Conservation (phyloP, 2,797 vertebrate species). For the Aplochiton taeniatus region DNA sequence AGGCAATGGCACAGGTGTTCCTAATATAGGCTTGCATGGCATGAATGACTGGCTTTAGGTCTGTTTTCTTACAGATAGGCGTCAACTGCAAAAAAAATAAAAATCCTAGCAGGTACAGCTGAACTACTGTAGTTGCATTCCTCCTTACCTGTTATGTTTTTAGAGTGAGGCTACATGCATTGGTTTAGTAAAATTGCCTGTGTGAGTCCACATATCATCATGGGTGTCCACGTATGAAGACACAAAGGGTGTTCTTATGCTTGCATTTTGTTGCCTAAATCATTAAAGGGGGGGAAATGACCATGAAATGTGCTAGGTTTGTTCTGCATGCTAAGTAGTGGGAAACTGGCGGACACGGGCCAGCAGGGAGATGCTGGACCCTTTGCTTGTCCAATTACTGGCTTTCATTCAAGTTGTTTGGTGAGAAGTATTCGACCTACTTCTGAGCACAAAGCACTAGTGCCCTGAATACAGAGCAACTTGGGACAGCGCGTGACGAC, state of each 20-base stretch:
- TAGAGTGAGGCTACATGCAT: not conserved
- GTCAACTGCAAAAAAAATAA: constrained; percentile 27
- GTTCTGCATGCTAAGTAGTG: constrained; percentile 67
- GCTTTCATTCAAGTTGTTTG: constrained; percentile 75
- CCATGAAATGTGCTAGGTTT: constrained; percentile 67
- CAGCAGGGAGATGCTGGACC: constrained; percentile 63
- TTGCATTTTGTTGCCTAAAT: constrained; percentile 56
- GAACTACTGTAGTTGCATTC: not conserved
- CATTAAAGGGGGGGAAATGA: constrained; percentile 62
- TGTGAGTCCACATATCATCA: too few relatives aligned
- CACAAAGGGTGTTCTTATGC: constrained; percentile 62
- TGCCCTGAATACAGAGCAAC: constrained; percentile 77
- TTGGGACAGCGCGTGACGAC: constrained; percentile 69
- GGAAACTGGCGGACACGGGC: constrained; percentile 55
- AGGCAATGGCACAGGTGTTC: constrained; percentile 40
- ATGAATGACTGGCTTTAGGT: constrained; percentile 39
- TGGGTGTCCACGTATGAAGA: not conserved
- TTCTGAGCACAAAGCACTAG: constrained; percentile 76
- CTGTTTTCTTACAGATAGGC: constrained; percentile 21
- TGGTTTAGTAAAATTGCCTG: not conserved
- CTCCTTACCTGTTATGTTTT: too few relatives aligned
- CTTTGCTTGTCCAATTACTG: constrained; percentile 77
- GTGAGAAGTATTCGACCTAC: constrained; percentile 82
- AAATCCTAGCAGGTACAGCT: constrained; percentile 9
- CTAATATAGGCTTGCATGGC: constrained; percentile 29